A percentile compares a stretch with the other conserved stretches of the same genome.
Conservation (phyloP, 2,113 vertebrate genomes). For the Vimba vimba region DNA sequence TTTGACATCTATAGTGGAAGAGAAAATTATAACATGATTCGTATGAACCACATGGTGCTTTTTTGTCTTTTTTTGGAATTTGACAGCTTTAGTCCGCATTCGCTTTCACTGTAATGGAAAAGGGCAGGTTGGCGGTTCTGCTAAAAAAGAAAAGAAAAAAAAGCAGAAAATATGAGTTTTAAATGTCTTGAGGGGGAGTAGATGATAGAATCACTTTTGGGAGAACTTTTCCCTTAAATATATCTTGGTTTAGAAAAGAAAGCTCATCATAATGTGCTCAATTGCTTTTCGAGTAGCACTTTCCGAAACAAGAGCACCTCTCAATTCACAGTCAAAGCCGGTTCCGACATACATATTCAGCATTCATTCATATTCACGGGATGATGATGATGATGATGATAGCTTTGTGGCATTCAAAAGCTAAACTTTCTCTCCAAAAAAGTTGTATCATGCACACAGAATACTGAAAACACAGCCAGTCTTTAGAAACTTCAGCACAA, state of each 20-base stretch:
- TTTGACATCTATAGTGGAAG: background rate
- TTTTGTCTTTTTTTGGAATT: background rate
- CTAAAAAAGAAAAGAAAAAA: background rate
- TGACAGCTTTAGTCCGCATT: background rate
- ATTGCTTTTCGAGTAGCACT: background rate
- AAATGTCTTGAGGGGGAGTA: background rate
- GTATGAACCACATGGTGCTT: background rate
- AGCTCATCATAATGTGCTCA: conserved; percentile 8
- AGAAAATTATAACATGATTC: background rate
- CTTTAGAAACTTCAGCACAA: no score
- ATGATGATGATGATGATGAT: background rate
- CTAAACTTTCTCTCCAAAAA: background rate
- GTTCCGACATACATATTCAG: background rate
- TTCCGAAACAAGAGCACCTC: background rate
- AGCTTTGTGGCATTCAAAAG: conserved; percentile 26
- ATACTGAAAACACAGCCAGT: background rate
- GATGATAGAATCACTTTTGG: background rate
- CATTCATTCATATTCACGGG: conserved; percentile 15
- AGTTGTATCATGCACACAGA: background rate
- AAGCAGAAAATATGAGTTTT: background rate
- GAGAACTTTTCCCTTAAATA: background rate
- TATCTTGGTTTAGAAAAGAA: background rate
- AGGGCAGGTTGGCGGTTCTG: background rate
- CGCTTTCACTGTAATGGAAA: background rate
- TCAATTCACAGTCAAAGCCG: background rate